phyloP scores from a whole-genome alignment of 2,797 vertebrate genomes.

The Centroberyx gerrardi region DNA sequence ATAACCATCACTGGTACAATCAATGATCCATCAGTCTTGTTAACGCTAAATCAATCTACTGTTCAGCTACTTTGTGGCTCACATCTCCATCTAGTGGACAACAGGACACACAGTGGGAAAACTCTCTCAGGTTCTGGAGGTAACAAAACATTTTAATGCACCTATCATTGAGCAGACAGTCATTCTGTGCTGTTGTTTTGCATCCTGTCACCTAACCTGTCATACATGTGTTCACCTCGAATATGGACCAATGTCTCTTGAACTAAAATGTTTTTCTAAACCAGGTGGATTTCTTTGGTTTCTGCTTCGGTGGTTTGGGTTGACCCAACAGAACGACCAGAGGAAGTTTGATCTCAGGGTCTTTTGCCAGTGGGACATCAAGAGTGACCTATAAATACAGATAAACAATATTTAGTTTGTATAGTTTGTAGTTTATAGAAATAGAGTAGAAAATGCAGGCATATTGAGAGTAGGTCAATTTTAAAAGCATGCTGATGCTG shows the following conservation, averaged over 20 bases:
- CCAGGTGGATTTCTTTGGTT: slow-evolving; percentile 70
- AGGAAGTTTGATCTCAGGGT: slow-evolving; percentile 81
- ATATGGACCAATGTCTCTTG: background rate
- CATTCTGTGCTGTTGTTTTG: background rate
- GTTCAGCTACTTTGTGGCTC: slow-evolving; percentile 3
- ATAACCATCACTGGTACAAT: background rate
- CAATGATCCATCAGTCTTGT: background rate
- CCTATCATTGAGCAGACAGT: background rate
- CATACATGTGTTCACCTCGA: background rate
- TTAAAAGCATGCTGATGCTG: no score
- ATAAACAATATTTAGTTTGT: slow-evolving; percentile 4
- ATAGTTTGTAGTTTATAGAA: background rate
- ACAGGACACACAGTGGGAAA: background rate
- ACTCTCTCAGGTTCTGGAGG: background rate
- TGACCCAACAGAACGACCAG: slow-evolving; percentile 73
- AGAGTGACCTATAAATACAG: slow-evolving; percentile 76
- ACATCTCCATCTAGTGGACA: slow-evolving; percentile 73
- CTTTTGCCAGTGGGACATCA: slow-evolving; percentile 67
- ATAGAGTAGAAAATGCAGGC: background rate
- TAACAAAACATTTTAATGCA: background rate
- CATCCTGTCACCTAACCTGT: no score
- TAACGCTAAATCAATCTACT: background rate
- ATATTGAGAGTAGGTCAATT: no score
- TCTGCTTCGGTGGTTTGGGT: slow-evolving; percentile 63
- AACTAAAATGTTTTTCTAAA: slow-evolving; percentile 28